Conservation (phyloP, 2,113 vertebrate genomes). For the Microcebus tavaratra region DNA sequence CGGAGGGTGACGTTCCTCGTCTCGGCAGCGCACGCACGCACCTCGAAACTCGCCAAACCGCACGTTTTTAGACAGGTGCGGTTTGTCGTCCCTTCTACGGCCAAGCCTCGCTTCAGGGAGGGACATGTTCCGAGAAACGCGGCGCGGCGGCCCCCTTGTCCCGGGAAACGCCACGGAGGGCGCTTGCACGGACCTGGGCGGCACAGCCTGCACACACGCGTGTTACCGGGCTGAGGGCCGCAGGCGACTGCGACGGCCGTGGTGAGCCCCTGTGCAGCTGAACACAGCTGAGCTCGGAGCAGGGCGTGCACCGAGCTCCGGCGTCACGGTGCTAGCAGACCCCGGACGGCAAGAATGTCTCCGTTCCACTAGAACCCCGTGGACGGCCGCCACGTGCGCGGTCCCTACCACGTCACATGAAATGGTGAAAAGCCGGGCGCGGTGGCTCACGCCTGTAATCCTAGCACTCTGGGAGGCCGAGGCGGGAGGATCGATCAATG, state of each 20-base stretch:
- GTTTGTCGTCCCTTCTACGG: no score
- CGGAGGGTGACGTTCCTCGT: background rate
- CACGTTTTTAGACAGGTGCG: rapidly evolving
- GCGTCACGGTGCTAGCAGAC: rapidly evolving
- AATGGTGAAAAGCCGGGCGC: no score
- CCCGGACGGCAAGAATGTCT: background rate
- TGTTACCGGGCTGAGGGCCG: rapidly evolving
- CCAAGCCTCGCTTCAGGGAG: rapidly evolving
- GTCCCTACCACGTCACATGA: background rate
- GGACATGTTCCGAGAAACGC: rapidly evolving
- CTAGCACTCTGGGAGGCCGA: no score
- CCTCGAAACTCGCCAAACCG: background rate
- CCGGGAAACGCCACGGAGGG: background rate
- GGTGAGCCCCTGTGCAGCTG: background rate
- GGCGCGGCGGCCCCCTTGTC: rapidly evolving
- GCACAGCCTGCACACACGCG: background rate
- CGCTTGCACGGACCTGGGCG: background rate
- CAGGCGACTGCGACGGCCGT: background rate
- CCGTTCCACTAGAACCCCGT: rapidly evolving
- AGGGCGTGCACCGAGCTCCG: rapidly evolving
- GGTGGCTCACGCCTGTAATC: no score
- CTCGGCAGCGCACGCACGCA: rapidly evolving
- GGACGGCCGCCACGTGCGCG: background rate
- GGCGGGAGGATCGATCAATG: no score
- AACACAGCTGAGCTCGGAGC: background rate